Evolutionary conservation across 2,113 vertebrate species (phyloP).

Genomic region (Calonectris borealis): DNA sequence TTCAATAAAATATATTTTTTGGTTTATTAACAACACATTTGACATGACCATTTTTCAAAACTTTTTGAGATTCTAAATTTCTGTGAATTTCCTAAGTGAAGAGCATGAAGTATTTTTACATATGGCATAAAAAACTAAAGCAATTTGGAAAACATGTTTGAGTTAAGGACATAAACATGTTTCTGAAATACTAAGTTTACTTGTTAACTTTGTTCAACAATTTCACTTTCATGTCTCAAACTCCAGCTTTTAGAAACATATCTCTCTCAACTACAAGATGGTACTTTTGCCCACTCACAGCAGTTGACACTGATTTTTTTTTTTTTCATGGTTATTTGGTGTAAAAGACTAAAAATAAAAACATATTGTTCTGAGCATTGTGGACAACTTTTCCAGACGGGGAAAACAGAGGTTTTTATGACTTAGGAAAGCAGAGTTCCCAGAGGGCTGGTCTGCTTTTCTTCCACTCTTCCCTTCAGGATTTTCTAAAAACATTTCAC

Average conservation of each 20-base stretch:
- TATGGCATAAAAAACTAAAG: neutral
- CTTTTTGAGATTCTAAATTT: neutral
- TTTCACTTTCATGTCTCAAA: neutral
- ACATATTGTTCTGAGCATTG: conserved; percentile 43
- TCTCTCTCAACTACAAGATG: neutral
- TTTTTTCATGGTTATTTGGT: conserved; percentile 8
- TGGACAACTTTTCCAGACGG: conserved; percentile 55
- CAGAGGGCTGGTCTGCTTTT: conserved; percentile 40
- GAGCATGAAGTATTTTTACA: neutral
- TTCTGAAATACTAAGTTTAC: neutral
- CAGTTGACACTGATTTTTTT: neutral
- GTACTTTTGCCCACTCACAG: neutral
- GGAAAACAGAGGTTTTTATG: conserved; percentile 62
- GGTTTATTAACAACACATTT: neutral
- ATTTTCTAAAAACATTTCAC: conserved; percentile 45
- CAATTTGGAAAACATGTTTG: neutral
- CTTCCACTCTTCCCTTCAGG: conserved; percentile 21
- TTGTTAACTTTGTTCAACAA: neutral
- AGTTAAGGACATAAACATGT: neutral
- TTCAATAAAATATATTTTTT: neutral
- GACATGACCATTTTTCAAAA: neutral
- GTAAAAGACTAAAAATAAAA: conserved; percentile 60
- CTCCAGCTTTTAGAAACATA: neutral
- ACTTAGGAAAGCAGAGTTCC: conserved; percentile 54
- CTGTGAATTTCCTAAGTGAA: neutral